These are phyloP conservation scores for Homarus gammarus DNA, from an alignment of 2,888 invertebrate species.

Conservation along the genomic window DNA sequence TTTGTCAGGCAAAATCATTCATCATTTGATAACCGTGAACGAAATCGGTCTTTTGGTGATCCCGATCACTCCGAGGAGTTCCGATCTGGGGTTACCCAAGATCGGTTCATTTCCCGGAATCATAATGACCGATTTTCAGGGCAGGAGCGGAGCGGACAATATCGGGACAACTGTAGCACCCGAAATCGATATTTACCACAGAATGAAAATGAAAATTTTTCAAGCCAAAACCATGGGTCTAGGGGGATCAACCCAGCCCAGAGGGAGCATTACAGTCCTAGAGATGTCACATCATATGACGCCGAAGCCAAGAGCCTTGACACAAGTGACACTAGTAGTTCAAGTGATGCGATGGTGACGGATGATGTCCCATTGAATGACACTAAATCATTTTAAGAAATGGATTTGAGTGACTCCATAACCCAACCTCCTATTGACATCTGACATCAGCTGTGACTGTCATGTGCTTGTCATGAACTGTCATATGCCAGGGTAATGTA, in stretches of 20 bases:
- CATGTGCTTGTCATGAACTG: constrained; percentile 46
- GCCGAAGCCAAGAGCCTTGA: constrained; percentile 44
- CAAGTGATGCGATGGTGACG: constrained; percentile 72
- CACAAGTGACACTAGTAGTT: constrained; percentile 64
- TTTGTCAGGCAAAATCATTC: constrained; percentile 46
- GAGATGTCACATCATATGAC: no score
- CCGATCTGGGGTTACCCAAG: constrained; percentile 33
- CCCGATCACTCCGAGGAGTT: constrained; percentile 30
- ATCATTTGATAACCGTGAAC: constrained; percentile 36
- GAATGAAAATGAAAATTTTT: constrained; percentile 46
- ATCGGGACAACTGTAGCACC: no score
- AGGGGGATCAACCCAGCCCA: no score
- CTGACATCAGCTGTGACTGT: constrained; percentile 73
- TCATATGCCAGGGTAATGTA: no score
- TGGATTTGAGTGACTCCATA: constrained; percentile 71
- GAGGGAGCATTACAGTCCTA: no score
- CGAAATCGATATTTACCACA: no score
- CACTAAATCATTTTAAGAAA: constrained; percentile 69
- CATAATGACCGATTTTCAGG: constrained; percentile 48
- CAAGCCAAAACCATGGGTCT: background rate
- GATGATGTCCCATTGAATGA: constrained; percentile 65
- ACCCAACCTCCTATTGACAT: constrained; percentile 68
- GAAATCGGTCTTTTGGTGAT: constrained; percentile 29
- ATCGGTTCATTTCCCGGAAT: constrained; percentile 49
- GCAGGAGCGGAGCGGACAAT: constrained; percentile 36